phyloP scores from a whole-genome alignment of 92 coral and sea anemone species.

The Micromussa lordhowensis region DNA sequence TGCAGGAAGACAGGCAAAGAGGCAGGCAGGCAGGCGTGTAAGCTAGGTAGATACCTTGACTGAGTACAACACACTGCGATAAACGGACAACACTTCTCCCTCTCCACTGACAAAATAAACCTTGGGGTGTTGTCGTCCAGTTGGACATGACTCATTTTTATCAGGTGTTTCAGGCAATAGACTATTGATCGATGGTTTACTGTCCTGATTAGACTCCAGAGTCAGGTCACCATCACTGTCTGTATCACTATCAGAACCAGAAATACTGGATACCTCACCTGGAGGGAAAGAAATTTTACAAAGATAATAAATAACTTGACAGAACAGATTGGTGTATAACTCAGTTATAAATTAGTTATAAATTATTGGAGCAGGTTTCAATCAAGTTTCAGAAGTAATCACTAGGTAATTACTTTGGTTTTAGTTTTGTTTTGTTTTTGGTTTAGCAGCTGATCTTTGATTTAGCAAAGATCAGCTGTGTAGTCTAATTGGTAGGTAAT shows the following conservation, averaged over 20 bases:
- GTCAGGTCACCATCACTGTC: conserved; percentile 72
- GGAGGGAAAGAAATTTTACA: not conserved
- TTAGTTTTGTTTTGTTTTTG: too few species aligned
- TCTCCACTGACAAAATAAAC: conserved; percentile 73
- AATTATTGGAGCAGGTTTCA: too few species aligned
- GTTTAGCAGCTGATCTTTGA: too few species aligned
- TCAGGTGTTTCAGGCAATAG: not conserved
- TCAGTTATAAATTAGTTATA: too few species aligned
- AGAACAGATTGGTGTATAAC: too few species aligned
- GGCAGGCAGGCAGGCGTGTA: not conserved
- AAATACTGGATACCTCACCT: conserved; percentile 97
- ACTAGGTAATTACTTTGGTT: too few species aligned
- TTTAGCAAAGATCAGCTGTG: too few species aligned
- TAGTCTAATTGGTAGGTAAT: too few species aligned
- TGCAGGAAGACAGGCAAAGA: not conserved
- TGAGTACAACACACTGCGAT: conserved; percentile 75
- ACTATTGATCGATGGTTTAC: not conserved
- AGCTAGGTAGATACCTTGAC: conserved; percentile 57
- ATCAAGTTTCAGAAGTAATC: too few species aligned
- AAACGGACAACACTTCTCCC: conserved; percentile 77
- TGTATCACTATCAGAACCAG: conserved; percentile 85
- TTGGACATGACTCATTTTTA: conserved; percentile 9
- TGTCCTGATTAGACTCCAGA: conserved; percentile 46
- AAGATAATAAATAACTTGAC: not conserved
- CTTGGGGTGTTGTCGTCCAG: conserved; percentile 77